Evolutionary conservation across 2,888 invertebrate species (phyloP), one percentile per base, ranked within the genome.

Genomic region (Harpalus rufipes): DNA sequence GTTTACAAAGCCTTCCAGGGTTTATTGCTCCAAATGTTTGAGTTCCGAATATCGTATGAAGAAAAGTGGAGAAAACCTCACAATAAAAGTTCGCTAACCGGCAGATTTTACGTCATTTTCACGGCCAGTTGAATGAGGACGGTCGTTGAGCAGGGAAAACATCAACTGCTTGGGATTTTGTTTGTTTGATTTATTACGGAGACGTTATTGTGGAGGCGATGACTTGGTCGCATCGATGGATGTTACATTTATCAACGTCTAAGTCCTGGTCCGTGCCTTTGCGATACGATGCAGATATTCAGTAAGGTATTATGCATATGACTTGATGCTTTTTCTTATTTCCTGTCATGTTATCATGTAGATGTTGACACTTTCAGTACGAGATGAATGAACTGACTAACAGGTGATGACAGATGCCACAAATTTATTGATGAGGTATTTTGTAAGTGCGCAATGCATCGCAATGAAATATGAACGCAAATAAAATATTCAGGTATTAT

Each of bases 51-150:
- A 81, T 81, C 65, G 56, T 78, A 81, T 44, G 51, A 41, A 78
- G 56, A 78, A 51, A 56, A 68, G 32, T 68, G 32, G 68, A 68
- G 68, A 39, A 68, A 82, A 72, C 32, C 56, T 58, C 25, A 82
- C 68, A 82, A 82, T 82, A 82, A 82, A 82, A 72, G 16, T 68
- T 82, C 72, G 72, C 68, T 82, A 82, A 82, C 68, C 82, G 68
- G 82, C 72, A 82, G 82, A 82, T 82, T 82, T 82, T 82, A 82
- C 72, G 82, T 82, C 82, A 72, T 82, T 82, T 72, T 82, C 82
- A 82, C 82, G 82, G 82, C 82, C 72, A 82, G 72, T 82, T 82
- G 82, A 82, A 82, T 58, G 82, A 82, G 56, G 72, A 82, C 65
- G 68, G 82, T 68, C 82, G 82, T 82, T 72, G 68, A 72, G 82